phyloP scores from a whole-genome alignment of 1,140 invertebrate species.

The Neocloeon triangulifer region DNA sequence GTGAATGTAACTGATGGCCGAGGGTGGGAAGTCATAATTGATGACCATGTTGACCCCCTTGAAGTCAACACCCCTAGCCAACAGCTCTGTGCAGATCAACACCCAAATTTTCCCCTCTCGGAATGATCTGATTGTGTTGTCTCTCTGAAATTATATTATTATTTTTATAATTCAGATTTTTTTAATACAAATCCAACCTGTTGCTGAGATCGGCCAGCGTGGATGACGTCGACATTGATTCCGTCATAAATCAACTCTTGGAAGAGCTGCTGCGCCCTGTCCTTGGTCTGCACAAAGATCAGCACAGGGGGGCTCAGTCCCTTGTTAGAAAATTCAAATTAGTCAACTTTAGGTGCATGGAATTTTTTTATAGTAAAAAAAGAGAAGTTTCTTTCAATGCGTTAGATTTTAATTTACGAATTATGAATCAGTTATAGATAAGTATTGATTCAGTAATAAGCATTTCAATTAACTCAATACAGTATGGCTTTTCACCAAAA shows the following conservation, averaged over 20 bases:
- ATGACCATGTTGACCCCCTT: slow-evolving; percentile 91
- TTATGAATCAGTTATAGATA: too few species aligned
- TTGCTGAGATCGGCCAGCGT: slow-evolving; percentile 69
- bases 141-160: slow-evolving; percentile 34
- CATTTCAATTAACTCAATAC: too few species aligned
- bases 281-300: slow-evolving; percentile 75
- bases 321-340: too few species aligned
- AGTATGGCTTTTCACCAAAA: too few species aligned
- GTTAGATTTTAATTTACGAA: too few species aligned
- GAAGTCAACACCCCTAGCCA: slow-evolving; percentile 95
- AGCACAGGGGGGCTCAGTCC: slow-evolving; percentile 79
- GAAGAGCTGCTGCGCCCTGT: slow-evolving; percentile 79
- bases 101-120: slow-evolving; percentile 85
- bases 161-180: slow-evolving; percentile 4
- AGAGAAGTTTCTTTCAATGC: too few species aligned
- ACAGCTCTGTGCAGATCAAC: slow-evolving; percentile 88
- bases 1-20: slow-evolving; percentile 85
- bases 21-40: slow-evolving; percentile 93
- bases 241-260: slow-evolving; percentile 79
- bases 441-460: neutral
- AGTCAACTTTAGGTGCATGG: too few species aligned
- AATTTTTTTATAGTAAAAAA: too few species aligned
- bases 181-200: too few species aligned
- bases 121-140: slow-evolving; percentile 74
- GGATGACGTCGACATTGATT: slow-evolving; percentile 84